Evolutionary conservation across 2,797 vertebrate species (phyloP).

Genomic region (Trachurus trachurus): DNA sequence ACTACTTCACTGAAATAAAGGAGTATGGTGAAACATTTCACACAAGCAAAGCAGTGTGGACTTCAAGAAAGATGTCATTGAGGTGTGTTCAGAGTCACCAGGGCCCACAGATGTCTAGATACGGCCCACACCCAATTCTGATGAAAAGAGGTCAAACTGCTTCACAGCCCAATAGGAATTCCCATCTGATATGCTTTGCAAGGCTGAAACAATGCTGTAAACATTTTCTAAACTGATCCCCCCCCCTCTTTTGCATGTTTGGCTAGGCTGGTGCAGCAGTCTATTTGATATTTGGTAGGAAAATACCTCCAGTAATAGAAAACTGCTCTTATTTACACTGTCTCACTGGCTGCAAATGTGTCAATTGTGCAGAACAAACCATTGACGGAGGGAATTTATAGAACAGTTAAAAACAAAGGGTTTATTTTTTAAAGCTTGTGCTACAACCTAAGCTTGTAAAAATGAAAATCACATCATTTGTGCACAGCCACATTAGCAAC

Average conservation of each 20-base stretch:
- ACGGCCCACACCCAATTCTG: constrained; percentile 50
- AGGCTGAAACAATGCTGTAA: constrained; percentile 50
- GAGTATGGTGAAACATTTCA: constrained; percentile 34
- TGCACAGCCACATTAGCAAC: background rate
- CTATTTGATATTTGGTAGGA: constrained; percentile 22
- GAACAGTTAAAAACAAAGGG: constrained; percentile 16
- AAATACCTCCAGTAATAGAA: constrained; percentile 16
- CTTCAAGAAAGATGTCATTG: constrained; percentile 26
- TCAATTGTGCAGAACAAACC: constrained; percentile 30
- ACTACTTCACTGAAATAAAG: constrained; percentile 33
- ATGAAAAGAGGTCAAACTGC: constrained; percentile 54
- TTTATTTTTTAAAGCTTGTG: background rate
- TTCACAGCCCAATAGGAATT: constrained; percentile 41
- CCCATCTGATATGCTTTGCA: constrained; percentile 49
- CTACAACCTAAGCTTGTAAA: constrained; percentile 22
- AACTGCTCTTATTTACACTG: constrained; percentile 14
- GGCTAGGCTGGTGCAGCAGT: constrained; percentile 1
- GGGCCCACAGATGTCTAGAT: constrained; percentile 51
- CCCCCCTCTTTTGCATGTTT: constrained; percentile 18
- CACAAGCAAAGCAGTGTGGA: constrained; percentile 28
- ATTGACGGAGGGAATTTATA: constrained; percentile 23
- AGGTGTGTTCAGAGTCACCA: constrained; percentile 47
- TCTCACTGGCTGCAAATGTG: constrained; percentile 10
- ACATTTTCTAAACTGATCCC: constrained; percentile 21
- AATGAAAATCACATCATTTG: constrained; percentile 13